Evolutionary conservation across 2,888 invertebrate genomes (phyloP), one percentile per base, ranked within the genome.

Genomic region (Deilephila porcellus): DNA sequence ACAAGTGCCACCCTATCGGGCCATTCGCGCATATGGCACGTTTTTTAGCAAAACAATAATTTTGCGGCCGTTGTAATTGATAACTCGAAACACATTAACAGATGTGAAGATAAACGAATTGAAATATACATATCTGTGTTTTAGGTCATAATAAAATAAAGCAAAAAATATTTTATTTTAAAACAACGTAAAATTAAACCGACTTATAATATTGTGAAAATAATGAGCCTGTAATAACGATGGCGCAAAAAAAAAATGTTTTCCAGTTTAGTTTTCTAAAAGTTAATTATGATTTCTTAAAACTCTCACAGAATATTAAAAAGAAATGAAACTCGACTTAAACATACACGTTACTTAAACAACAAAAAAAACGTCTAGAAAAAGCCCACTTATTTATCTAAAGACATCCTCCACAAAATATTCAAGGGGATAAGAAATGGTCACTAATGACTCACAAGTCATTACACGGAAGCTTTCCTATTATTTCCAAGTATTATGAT

Each of bases 1-100:
- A 89, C 90, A 90, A 91, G 88, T 90, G 88, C 86, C 86, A 84
- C 89, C 91, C 90, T 85, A 52, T 82, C 78, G 76, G 75, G 78
- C 75, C 80, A 79, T 81, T 81, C 78, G 73, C 84, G 80, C 93
- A 92, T 89, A 92, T 93, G 93, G 81, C 88, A 80, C 83, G 84
- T 86, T 91, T 88, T 86, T 73, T 70, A 67, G 67, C 67, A 52
- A 67, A 71, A 60, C 60, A 71, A 45, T 67, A 79, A 80, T 76
- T 80, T 75, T 80, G 80, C 80, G 78, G 74, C 76, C 76, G 77
- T 78, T 76, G 79, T 78, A 78, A 80, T 78, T 77, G 73, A 76
- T 79, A 76, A 74, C 75, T 72, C 71, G 73, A 71, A 77, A 78
- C 79, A 79, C 64, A 45, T 62, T 67, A 67, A 17, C 67, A 67